Base-by-base conservation (phyloP, 2,113 vertebrate genomes). In the Suricata suricatta region DNA sequence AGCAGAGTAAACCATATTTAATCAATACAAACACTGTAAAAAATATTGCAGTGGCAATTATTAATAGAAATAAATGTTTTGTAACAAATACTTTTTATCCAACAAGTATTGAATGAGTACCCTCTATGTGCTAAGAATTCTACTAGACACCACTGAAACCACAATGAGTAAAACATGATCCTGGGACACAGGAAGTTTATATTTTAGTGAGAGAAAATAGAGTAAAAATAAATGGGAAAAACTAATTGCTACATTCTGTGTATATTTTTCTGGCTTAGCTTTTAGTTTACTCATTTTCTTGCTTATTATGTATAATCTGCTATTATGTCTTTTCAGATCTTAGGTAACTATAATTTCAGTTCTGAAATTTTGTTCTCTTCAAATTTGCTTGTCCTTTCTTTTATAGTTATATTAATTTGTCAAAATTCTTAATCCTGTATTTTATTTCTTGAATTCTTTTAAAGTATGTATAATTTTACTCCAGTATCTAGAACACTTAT, bases 371-470 rank as follows among this genome's bases (percentile, higher is more conserved):
- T 25, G 6, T 76, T 50, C 29, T 86, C 89, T 68, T 69, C 3
- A 63, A 50, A 64, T 60, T 6, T 89, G 8, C 44, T 8, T 8
- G 12, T 71, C 11, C 10, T 89, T 83, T 57, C 23, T 64, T 17
- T 64, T 68, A 50, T 35, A 44, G 33, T 88, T 63, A 11, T 23
- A 44, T 89, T 90, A 69, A 16, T 52, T 74, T 74, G 10, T 27
- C 38, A 72, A 68, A 84, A 90, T 54, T 93, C 6, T n/a, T 92
- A 54, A 79, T 50, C n/a, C 21, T 47, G 2, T 69, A 83, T 96
- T 74, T 93, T 81, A 95, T 84, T 76, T 94, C 6, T 71, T 76
- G 57, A 82, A 11, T n/a, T 95, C 19, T 47, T 52, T 95, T 68
- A 69, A 95, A 88, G 1, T 79, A 5, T 52, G 0, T n/a, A 13